Percentiles rank a stretch among this genome's conserved stretches.
Evolutionary conservation across 2,113 vertebrate species (phyloP).

Genomic region (Hemichromis elongatus): DNA sequence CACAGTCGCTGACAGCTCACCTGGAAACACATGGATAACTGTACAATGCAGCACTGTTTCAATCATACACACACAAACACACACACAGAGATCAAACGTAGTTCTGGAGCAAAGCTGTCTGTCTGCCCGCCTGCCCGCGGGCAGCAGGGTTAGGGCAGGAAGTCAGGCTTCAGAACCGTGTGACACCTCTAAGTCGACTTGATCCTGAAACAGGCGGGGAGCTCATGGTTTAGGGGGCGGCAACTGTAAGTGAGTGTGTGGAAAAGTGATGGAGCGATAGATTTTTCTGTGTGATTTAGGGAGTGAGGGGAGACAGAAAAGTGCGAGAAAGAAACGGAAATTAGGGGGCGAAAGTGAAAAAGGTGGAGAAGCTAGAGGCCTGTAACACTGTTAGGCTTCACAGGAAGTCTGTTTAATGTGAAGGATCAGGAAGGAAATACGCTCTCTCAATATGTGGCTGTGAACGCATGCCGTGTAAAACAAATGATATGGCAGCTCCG

Average conservation of each 20-base stretch:
- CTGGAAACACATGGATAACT: conserved; percentile 67
- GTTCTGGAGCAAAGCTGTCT: conserved; percentile 47
- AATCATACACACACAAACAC: conserved; percentile 29
- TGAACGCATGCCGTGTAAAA: conserved; percentile 25
- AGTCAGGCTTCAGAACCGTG: conserved; percentile 54
- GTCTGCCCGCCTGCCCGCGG: conserved; percentile 38
- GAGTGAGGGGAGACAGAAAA: background rate
- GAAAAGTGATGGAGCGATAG: conserved; percentile 31
- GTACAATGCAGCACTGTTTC: conserved; percentile 62
- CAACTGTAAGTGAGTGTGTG: conserved; percentile 13
- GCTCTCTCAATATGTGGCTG: conserved; percentile 10
- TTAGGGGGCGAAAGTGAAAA: conserved; percentile 25
- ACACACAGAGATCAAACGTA: conserved; percentile 40
- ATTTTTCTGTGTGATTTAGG: conserved; percentile 38
- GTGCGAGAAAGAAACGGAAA: conserved; percentile 21
- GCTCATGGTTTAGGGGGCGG: conserved; percentile 25
- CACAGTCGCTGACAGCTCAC: conserved; percentile 66
- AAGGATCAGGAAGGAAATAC: conserved; percentile 52
- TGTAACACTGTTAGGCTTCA: conserved; percentile 33
- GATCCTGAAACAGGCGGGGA: conserved; percentile 45
- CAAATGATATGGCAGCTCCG: conserved; percentile 38
- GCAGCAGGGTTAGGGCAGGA: conserved; percentile 56
- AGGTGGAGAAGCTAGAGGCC: conserved; percentile 31
- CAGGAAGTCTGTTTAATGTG: conserved; percentile 60
- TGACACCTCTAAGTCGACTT: conserved; percentile 63